A percentile compares a stretch with the other conserved stretches of the same genome.
Conservation (phyloP, 2,888 invertebrate genomes). For the Halictus quadricinctus region DNA sequence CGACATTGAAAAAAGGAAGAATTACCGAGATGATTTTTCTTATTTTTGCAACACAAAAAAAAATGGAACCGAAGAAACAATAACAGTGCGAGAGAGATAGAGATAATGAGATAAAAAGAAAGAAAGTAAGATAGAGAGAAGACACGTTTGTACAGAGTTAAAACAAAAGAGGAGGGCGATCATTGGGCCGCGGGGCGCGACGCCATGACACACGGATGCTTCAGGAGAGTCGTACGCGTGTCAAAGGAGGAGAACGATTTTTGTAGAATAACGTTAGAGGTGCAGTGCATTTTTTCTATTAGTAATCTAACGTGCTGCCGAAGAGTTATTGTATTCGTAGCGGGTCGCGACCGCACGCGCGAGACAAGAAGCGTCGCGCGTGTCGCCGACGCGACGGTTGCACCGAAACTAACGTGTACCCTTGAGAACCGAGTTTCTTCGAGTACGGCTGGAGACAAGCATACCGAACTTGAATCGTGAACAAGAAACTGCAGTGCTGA, state of each 20-base stretch:
- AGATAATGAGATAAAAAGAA: neutral
- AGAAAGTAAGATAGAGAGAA: neutral
- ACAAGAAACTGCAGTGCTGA: conserved; percentile 50
- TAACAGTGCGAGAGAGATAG: neutral
- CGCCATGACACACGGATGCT: conserved; percentile 13
- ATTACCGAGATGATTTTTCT: conserved; percentile 54
- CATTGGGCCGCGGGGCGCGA: conserved; percentile 25
- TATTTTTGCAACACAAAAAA: conserved; percentile 55
- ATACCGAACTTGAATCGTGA: conserved; percentile 33
- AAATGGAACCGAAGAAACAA: neutral
- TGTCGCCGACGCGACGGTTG: conserved; percentile 32
- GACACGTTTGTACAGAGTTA: conserved; percentile 50
- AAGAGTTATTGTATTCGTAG: conserved; percentile 51
- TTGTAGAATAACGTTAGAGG: conserved; percentile 56
- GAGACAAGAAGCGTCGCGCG: neutral
- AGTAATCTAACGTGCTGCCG: conserved; percentile 60
- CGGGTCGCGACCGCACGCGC: conserved; percentile 38
- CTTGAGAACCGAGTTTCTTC: conserved; percentile 49
- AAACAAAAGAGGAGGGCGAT: conserved; percentile 43
- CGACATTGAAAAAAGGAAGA: neutral
- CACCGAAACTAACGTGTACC: conserved; percentile 31
- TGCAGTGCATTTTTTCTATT: conserved; percentile 66
- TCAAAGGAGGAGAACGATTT: conserved; percentile 41
- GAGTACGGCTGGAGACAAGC: conserved; percentile 35
- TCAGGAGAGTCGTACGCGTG: conserved; percentile 33